phyloP scores from a whole-genome alignment of 2,797 vertebrate species.

The Phrynocephalus forsythii region DNA sequence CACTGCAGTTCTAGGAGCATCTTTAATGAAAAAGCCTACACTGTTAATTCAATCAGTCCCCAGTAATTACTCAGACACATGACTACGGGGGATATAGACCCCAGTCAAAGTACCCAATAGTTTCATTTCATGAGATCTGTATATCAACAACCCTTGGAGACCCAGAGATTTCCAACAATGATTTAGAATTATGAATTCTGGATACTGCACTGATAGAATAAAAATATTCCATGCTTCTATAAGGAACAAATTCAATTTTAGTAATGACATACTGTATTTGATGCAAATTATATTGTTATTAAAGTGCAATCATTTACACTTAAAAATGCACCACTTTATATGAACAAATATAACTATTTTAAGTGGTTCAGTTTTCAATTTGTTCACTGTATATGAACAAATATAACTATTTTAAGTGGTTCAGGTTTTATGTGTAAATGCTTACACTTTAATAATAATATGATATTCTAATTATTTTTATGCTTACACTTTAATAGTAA shows the following conservation, averaged over 20 bases:
- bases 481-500: too few species aligned
- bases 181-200: background rate
- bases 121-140: background rate
- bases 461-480: too few species aligned
- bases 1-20: background rate
- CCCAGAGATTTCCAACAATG: background rate
- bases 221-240: background rate
- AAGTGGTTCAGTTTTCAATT: too few species aligned
- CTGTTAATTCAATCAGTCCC: background rate
- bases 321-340: background rate
- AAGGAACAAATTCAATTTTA: background rate
- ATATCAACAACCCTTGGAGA: background rate
- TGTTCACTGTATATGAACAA: background rate
- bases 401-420: too few species aligned
- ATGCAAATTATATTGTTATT: background rate
- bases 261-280: background rate
- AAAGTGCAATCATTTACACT: background rate
- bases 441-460: too few species aligned
- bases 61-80: too few species aligned
- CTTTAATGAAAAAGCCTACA: background rate
- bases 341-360: too few species aligned
- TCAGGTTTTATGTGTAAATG: too few species aligned
- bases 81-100: background rate
- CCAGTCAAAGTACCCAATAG: background rate
- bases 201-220: background rate